Evolutionary conservation across 2,888 invertebrate species (phyloP), one percentile per base, ranked within the genome.

Genomic region (Philereme vetulata): DNA sequence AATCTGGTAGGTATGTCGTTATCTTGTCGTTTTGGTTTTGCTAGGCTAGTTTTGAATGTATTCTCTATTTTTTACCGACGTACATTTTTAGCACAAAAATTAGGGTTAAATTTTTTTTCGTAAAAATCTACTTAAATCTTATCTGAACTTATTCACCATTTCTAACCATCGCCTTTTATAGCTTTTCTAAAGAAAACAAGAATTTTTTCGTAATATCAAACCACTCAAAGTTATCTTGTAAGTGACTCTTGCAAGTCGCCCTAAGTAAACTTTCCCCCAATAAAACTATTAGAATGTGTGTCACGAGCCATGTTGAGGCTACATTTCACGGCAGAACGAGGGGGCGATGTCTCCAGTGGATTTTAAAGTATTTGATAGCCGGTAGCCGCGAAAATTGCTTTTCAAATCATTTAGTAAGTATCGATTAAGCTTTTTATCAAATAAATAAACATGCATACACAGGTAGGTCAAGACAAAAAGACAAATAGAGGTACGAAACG

Each of bases 211-310:
- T 7, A 49, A 40, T 40, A 38, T 45, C 46, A 51, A 60, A 55
- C 53, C 51, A 60, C 62, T 58, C 56, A 64, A 56, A 62, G 51
- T 48, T 60, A 60, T 64, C 48, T 56, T 51, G 60, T 64, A 67
- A 72, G 59, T 56, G 64, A 61, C 62, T 60, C 55, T 67, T 78
- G 65, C 68, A 71, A 67, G 68, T 8, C 70, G 52, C 63, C 62
- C 52, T 56, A 69, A 68, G 64, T 50, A 59, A 57, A 63, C 64
- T 57, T 51, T 68, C 70, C 80, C 78, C 73, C 74, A 80, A 84
- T 80, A 84, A 81, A 84, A 83, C 86, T 84, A 86, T 91, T 90
- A 84, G 85, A 80, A 91, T 90, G 89, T 87, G 76, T 89, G 88
- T 90, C 90, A 91, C 90, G 88, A 70, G 73, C 75, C 60, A 70